A percentile compares a stretch with the other conserved stretches of the same genome.
phyloP scores from a whole-genome alignment of 2,113 vertebrate species.

The Probosciger aterrimus region DNA sequence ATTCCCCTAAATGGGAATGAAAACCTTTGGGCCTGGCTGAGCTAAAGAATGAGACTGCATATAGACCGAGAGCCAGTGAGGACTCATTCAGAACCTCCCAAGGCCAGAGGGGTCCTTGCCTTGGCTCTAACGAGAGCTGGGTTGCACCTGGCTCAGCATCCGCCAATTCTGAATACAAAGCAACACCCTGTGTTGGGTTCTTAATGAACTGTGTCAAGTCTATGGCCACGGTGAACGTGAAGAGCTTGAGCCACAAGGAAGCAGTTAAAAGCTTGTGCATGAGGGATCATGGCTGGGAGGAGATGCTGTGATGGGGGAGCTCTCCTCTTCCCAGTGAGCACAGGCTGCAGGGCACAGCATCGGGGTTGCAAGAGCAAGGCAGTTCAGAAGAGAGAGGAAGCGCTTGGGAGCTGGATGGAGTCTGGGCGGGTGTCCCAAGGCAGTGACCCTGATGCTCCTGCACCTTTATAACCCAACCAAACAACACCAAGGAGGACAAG shows the following conservation, averaged over 20 bases:
- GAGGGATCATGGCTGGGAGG: not conserved
- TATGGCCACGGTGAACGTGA: not conserved
- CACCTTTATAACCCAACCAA: not conserved
- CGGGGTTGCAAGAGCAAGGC: not conserved
- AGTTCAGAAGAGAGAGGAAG: not conserved
- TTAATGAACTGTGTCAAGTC: not conserved
- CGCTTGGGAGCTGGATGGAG: not conserved
- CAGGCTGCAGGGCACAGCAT: not conserved
- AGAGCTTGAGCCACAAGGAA: not conserved
- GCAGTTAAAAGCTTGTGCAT: not conserved
- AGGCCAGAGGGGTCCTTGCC: not conserved
- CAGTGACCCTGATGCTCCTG: not conserved
- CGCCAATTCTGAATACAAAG: not conserved
- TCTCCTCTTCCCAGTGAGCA: not conserved
- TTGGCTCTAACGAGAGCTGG: not conserved
- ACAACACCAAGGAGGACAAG: not conserved
- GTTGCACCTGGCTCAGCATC: not conserved
- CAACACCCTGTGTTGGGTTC: not conserved
- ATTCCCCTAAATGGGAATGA: not conserved
- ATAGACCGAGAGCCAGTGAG: not conserved
- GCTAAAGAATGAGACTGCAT: not conserved
- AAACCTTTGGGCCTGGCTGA: not conserved
- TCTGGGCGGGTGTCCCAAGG: not conserved
- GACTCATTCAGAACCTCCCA: not conserved
- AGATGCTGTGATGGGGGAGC: not conserved